Evolutionary conservation across 2,113 vertebrate genomes (phyloP).

Genomic region (Hyaena hyaena): DNA sequence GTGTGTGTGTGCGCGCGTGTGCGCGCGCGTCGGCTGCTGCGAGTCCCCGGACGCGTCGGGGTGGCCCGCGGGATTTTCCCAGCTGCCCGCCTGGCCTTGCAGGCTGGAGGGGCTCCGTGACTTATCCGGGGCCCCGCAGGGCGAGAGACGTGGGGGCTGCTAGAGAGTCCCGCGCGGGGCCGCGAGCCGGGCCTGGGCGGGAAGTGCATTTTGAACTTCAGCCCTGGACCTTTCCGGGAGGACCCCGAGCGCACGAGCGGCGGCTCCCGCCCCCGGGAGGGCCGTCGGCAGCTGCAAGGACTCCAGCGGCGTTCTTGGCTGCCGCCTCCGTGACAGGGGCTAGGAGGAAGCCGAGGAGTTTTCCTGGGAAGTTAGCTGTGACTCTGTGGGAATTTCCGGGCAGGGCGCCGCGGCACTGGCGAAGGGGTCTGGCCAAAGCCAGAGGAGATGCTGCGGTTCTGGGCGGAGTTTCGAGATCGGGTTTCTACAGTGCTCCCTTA

Average conservation of each 20-base stretch:
- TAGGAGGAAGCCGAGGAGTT: conserved; percentile 74
- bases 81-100: background rate
- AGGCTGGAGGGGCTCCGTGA: background rate
- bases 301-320: conserved; percentile 74
- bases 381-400: conserved; percentile 81
- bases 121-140: background rate
- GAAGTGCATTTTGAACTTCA: conserved; percentile 75
- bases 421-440: conserved; percentile 14
- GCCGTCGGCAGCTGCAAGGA: conserved; percentile 71
- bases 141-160: background rate
- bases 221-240: conserved; percentile 66
- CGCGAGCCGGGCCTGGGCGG: conserved; percentile 27
- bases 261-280: conserved; percentile 53
- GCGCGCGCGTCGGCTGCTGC: background rate
- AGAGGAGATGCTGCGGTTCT: background rate
- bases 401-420: conserved; percentile 43
- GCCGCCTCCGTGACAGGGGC: conserved; percentile 45
- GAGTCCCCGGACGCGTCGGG: conserved; percentile 19
- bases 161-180: background rate
- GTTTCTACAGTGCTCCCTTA: background rate
- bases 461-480: background rate
- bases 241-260: conserved; percentile 38
- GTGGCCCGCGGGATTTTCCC: conserved; percentile 33
- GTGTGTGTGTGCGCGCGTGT: background rate
- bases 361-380: conserved; percentile 81